Evolutionary conservation across 2,113 vertebrate genomes (phyloP).

Genomic region (Nicator chloris): DNA sequence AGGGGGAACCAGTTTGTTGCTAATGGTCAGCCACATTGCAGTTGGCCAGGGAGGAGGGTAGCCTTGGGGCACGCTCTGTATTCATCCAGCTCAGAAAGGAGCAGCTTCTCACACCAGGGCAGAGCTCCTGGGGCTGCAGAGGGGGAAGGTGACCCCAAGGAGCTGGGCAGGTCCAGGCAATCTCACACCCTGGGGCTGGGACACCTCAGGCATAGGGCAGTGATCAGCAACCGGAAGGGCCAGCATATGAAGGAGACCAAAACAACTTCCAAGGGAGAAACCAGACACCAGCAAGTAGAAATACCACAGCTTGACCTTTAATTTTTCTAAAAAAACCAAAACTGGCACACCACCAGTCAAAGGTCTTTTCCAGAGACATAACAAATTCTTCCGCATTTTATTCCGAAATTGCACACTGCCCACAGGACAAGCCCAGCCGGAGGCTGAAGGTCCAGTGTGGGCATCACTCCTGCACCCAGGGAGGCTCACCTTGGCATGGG

Average conservation of each 20-base stretch:
- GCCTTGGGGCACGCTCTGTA: not conserved
- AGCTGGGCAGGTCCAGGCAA: not conserved
- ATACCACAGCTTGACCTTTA: not conserved
- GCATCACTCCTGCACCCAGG: too few relatives aligned
- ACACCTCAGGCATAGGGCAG: not conserved
- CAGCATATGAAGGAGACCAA: accelerated
- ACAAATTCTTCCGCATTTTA: not conserved
- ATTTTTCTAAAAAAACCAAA: not conserved
- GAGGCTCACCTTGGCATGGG: constrained; percentile 81
- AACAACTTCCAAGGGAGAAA: not conserved
- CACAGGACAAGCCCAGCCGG: not conserved
- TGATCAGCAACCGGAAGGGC: accelerated
- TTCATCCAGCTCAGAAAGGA: not conserved
- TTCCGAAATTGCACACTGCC: not conserved
- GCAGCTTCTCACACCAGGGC: not conserved
- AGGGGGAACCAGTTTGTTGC: not conserved
- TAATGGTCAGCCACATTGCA: not conserved
- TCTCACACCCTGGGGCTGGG: not conserved
- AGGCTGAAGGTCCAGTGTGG: not conserved
- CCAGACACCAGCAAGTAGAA: not conserved
- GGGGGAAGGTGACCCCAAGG: not conserved
- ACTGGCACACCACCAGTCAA: not conserved
- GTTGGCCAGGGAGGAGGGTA: accelerated
- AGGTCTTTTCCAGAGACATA: accelerated
- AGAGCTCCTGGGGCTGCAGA: not conserved